These are phyloP conservation scores for Brachymystax lenok DNA, from an alignment of 2,797 vertebrate species.

Conservation along the genomic window DNA sequence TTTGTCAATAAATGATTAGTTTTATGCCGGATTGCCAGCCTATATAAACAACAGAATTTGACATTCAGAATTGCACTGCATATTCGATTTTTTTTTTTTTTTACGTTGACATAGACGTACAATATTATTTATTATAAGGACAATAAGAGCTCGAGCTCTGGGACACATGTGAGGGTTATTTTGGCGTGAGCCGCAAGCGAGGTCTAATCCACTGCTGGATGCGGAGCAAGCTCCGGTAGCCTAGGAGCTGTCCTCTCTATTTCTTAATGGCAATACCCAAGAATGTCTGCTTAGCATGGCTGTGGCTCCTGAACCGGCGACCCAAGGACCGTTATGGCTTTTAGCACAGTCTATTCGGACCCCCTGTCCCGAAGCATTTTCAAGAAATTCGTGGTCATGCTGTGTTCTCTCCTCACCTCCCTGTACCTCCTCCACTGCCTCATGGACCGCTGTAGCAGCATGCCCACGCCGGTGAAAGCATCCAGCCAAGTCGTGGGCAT, in stretches of 20 bases:
- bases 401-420: constrained; percentile 85
- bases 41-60: background rate
- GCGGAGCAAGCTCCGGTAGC: constrained; percentile 12
- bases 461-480: constrained; percentile 63
- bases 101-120: background rate
- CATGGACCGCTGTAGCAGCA: constrained; percentile 73
- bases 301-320: constrained; percentile 63
- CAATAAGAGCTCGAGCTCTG: background rate
- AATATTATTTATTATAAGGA: background rate
- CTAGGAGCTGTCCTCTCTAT: constrained; percentile 29
- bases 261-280: constrained; percentile 64
- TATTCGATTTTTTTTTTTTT: background rate
- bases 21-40: background rate
- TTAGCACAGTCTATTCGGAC: constrained; percentile 76
- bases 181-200: constrained; percentile 18
- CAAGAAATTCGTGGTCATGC: constrained; percentile 82
- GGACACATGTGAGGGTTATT: constrained; percentile 18
- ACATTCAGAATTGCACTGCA: background rate
- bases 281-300: constrained; percentile 84
- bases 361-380: constrained; percentile 80
- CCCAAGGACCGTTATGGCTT: constrained; percentile 82
- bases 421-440: constrained; percentile 87
- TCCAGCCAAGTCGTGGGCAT: constrained; percentile 53
- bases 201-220: constrained; percentile 39
- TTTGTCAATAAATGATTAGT: background rate